Evolutionary conservation across 2,113 vertebrate genomes (phyloP).

Genomic region (Rhabdornis inornatus): DNA sequence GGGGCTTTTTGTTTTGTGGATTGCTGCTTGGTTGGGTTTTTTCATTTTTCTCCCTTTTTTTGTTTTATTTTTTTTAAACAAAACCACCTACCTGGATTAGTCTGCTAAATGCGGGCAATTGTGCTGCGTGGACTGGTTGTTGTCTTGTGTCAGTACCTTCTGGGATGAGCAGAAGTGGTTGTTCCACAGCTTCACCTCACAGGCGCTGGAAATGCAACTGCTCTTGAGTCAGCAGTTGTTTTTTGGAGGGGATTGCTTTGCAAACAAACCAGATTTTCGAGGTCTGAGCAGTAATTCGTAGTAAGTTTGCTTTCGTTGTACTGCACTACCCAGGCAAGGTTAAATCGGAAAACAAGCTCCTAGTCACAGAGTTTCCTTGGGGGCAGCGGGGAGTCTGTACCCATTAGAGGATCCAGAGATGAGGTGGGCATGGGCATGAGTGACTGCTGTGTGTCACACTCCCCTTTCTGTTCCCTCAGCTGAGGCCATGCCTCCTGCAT

Average conservation of each 20-base stretch:
- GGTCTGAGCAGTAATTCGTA: neutral
- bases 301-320: fast-evolving
- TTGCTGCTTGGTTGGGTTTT: neutral
- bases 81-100: neutral
- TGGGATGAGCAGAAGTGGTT: neutral
- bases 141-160: neutral
- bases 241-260: neutral
- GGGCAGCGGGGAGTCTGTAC: fast-evolving
- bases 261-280: neutral
- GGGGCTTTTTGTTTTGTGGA: neutral
- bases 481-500: neutral
- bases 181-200: neutral
- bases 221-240: neutral
- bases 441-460: fast-evolving
- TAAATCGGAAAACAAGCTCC: neutral
- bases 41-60: neutral
- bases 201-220: neutral
- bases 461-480: neutral
- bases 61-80: neutral
- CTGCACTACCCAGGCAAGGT: neutral
- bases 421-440: neutral
- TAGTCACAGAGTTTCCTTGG: neutral
- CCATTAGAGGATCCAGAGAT: neutral
- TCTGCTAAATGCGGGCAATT: neutral
- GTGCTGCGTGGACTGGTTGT: neutral